phyloP scores from a whole-genome alignment of 2,797 vertebrate genomes.

The Muscicapa comitata region DNA sequence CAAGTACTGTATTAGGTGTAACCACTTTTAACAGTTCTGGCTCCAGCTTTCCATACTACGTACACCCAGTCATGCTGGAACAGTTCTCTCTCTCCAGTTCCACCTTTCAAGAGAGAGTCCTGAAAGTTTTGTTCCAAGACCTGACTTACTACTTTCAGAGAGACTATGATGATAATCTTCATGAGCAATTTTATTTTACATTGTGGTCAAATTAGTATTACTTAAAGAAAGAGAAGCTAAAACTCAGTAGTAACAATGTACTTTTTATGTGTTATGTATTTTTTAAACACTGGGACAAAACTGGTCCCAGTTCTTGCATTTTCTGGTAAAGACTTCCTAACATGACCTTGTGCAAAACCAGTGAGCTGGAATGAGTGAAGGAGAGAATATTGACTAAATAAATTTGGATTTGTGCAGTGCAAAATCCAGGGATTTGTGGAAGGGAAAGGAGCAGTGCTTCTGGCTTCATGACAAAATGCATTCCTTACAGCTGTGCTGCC shows the following conservation, averaged over 20 bases:
- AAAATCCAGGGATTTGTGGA: neutral
- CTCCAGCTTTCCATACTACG: neutral
- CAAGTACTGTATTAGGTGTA: neutral
- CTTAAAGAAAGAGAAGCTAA: neutral
- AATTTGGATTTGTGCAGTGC: neutral
- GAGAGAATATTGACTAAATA: neutral
- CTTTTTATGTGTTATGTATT: too few relatives aligned
- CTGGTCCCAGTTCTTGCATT: neutral
- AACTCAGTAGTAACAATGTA: neutral
- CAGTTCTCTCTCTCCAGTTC: neutral
- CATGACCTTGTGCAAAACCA: neutral
- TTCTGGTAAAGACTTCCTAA: neutral
- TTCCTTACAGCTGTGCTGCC: neutral
- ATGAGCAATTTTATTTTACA: neutral
- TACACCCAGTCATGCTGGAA: neutral
- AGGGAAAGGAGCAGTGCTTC: neutral
- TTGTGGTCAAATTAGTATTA: neutral
- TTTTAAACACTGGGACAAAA: neutral
- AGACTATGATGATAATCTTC: neutral
- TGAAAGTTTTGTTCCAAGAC: constrained; percentile 6
- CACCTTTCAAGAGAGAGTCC: neutral
- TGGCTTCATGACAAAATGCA: neutral
- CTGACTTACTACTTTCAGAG: neutral
- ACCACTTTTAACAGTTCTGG: constrained; percentile 13
- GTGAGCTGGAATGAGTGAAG: neutral